phyloP scores from a whole-genome alignment of 2,888 invertebrate species.

The Neoaliturus tenellus region DNA sequence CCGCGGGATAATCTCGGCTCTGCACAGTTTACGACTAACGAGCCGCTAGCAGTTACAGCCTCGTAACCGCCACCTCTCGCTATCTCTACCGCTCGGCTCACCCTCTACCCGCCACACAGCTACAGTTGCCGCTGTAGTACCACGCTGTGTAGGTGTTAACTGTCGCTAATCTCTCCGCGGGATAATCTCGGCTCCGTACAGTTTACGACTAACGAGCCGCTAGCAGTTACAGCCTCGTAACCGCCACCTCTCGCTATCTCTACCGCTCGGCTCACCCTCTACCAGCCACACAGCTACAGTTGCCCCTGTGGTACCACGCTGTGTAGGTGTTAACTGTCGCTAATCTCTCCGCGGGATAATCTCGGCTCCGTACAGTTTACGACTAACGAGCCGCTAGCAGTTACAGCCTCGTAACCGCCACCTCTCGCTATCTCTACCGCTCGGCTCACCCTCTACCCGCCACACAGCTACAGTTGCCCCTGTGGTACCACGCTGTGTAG shows the following conservation, averaged over 20 bases:
- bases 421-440: neutral
- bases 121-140: too few relatives aligned
- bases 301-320: too few relatives aligned
- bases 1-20: neutral
- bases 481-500: too few relatives aligned
- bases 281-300: too few relatives aligned
- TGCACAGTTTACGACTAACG: slow-evolving; percentile 33
- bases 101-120: neutral
- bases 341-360: slow-evolving; percentile 10
- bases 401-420: slow-evolving; percentile 27
- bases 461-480: too few relatives aligned
- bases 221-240: slow-evolving; percentile 34
- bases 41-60: slow-evolving; percentile 30
- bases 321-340: too few relatives aligned
- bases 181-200: neutral
- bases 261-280: neutral
- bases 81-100: neutral
- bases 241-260: neutral
- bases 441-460: neutral
- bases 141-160: too few relatives aligned
- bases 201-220: slow-evolving; percentile 34
- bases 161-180: slow-evolving; percentile 9
- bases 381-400: slow-evolving; percentile 21
- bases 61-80: slow-evolving; percentile 24
- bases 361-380: slow-evolving; percentile 18